Evolutionary conservation across 2,113 vertebrate genomes (phyloP).

Genomic region (Melospiza georgiana): DNA sequence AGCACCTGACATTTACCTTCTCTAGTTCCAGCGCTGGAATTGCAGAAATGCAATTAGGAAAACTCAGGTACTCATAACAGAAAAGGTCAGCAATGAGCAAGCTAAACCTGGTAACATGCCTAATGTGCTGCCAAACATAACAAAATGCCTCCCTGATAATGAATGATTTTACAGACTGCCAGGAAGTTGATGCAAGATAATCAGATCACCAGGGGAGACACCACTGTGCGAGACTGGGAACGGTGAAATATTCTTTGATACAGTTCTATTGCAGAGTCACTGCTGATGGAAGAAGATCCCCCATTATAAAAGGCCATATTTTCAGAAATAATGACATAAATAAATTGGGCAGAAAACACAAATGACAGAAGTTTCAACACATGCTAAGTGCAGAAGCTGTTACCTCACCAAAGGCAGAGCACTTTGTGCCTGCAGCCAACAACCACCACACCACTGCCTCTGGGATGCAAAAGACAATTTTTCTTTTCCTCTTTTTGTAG

Average conservation of each 20-base stretch:
- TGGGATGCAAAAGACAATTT: background rate
- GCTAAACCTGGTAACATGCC: conserved; percentile 48
- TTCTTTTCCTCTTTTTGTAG: background rate
- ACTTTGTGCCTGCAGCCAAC: conserved; percentile 37
- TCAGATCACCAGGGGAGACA: conserved; percentile 40
- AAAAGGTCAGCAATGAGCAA: conserved; percentile 56
- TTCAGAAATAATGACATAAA: conserved; percentile 51
- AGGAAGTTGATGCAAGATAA: conserved; percentile 29
- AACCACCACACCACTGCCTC: conserved; percentile 18
- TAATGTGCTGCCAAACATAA: conserved; percentile 52
- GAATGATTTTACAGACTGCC: conserved; percentile 50
- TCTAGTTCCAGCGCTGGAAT: conserved; percentile 24
- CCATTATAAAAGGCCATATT: conserved; percentile 10
- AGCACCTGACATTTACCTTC: conserved; percentile 45
- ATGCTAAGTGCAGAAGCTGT: conserved; percentile 5
- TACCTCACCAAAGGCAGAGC: conserved; percentile 29
- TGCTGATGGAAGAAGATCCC: background rate
- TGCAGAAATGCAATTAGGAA: conserved; percentile 52
- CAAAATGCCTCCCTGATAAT: conserved; percentile 37
- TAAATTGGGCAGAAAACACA: conserved; percentile 22
- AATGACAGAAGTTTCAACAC: conserved; percentile 31
- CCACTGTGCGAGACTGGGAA: background rate
- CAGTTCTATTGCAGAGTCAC: conserved; percentile 9
- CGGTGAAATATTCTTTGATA: background rate
- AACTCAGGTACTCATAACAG: conserved; percentile 2